Conservation (phyloP, 1,140 invertebrate species). For the Hermetia illucens region DNA sequence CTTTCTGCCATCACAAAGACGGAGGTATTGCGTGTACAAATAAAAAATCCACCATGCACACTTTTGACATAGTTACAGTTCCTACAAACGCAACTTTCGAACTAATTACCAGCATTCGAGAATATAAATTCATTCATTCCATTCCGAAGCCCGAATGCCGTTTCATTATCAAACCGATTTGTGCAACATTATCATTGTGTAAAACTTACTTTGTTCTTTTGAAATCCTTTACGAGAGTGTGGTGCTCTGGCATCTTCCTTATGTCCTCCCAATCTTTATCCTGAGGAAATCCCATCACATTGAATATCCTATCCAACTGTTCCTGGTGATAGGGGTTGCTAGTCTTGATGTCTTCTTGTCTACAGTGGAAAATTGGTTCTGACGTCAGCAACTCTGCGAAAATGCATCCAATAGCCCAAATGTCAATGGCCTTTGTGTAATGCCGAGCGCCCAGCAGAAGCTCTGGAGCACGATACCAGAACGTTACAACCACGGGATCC, state of each 20-base stretch:
- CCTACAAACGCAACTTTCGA: no score
- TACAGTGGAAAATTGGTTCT: constrained; percentile 98
- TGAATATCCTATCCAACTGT: constrained; percentile 98
- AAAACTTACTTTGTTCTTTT: constrained; percentile 86
- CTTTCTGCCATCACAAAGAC: no score
- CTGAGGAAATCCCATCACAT: constrained; percentile 98
- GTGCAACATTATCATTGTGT: constrained; percentile 7
- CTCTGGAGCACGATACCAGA: constrained; percentile 99
- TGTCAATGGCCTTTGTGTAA: constrained; percentile 99
- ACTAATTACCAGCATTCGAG: no score
- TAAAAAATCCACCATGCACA: no score
- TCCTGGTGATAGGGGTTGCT: constrained; percentile 99
- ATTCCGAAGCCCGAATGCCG: no score
- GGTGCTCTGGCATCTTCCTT: constrained; percentile 98
- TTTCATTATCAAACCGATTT: no score
- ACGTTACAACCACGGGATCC: constrained; percentile 99
- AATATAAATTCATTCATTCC: no score
- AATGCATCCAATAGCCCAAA: constrained; percentile 99
- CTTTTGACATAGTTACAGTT: no score
- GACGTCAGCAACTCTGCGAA: constrained; percentile 95
- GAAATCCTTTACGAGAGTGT: constrained; percentile 91
- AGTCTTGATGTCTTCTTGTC: constrained; percentile 99
- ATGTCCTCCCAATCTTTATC: constrained; percentile 99
- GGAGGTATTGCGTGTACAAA: no score
- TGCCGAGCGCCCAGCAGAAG: constrained; percentile 89